These are phyloP conservation scores for Dynastes hyllus DNA, from an alignment of 2,888 invertebrate species.

Conservation along the genomic window DNA sequence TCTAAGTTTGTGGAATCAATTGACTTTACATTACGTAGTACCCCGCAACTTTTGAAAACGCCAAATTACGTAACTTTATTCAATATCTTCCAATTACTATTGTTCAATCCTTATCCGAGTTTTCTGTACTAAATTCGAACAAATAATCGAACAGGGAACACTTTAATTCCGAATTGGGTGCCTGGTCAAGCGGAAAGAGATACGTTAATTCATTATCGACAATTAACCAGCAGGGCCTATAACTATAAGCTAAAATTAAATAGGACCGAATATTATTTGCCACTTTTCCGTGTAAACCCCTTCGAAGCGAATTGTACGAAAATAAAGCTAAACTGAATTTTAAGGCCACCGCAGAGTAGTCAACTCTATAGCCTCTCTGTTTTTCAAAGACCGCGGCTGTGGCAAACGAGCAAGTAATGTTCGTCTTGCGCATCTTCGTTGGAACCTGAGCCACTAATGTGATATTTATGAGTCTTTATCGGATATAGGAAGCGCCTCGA, in stretches of 20 bases:
- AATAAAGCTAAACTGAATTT: conserved; percentile 44
- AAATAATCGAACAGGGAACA: no score
- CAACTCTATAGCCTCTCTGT: conserved; percentile 61
- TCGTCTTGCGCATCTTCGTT: conserved; percentile 66
- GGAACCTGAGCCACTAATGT: conserved; percentile 68
- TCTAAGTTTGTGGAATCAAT: no score
- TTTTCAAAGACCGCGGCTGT: conserved; percentile 66
- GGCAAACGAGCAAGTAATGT: conserved; percentile 70
- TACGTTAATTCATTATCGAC: conserved; percentile 12
- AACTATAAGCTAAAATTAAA: conserved; percentile 34
- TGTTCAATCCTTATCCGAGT: no score
- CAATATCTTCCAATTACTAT: no score
- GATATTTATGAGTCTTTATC: conserved; percentile 70
- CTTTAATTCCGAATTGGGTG: no score
- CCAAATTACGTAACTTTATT: no score
- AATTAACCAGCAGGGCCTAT: conserved; percentile 21
- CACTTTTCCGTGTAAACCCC: conserved; percentile 10
- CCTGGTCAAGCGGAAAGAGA: background rate
- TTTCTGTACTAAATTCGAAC: no score
- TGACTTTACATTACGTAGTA: no score
- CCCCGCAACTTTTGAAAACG: no score
- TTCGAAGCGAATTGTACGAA: conserved; percentile 25
- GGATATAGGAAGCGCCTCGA: conserved; percentile 61
- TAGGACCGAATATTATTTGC: background rate
- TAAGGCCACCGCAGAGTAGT: conserved; percentile 58